A percentile compares a stretch with the other conserved stretches of the same genome.
Evolutionary conservation across 2,113 vertebrate genomes (phyloP).

Genomic region (Bothrops jararaca): DNA sequence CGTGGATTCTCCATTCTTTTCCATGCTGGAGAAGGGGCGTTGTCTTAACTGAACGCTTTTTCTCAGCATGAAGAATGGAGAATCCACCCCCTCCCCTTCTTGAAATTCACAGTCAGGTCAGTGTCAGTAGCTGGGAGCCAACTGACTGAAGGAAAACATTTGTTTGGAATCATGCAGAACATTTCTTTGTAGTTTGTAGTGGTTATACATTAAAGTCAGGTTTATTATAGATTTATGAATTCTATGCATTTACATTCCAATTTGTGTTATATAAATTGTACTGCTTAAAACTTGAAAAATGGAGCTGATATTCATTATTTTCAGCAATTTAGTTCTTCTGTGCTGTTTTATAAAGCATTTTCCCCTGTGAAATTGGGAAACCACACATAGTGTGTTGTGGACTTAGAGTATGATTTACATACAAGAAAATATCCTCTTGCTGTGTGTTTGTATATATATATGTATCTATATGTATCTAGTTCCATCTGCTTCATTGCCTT

Average conservation of each 20-base stretch:
- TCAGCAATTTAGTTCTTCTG: background rate
- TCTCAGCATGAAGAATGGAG: too few relatives aligned
- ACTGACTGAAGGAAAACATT: background rate
- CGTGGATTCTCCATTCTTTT: too few relatives aligned
- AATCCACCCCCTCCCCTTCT: too few relatives aligned
- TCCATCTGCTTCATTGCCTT: background rate
- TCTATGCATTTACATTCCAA: background rate
- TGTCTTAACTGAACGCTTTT: too few relatives aligned
- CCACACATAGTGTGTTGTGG: background rate
- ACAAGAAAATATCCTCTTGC: background rate
- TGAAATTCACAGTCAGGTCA: too few relatives aligned
- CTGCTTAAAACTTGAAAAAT: background rate
- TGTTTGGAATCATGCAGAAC: background rate
- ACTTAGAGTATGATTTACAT: background rate
- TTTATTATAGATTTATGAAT: background rate
- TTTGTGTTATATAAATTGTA: background rate
- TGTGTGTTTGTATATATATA: too few relatives aligned
- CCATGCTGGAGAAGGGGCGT: too few relatives aligned
- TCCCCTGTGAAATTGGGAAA: background rate
- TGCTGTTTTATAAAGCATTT: background rate
- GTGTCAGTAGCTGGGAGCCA: too few relatives aligned
- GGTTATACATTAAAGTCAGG: background rate
- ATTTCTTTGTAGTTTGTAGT: background rate
- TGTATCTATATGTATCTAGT: background rate
- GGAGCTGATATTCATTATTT: background rate